A percentile compares a stretch with the other conserved stretches of the same genome.
Evolutionary conservation across 1,140 invertebrate species (phyloP).

Genomic region (Ptiloglossa arizonensis): DNA sequence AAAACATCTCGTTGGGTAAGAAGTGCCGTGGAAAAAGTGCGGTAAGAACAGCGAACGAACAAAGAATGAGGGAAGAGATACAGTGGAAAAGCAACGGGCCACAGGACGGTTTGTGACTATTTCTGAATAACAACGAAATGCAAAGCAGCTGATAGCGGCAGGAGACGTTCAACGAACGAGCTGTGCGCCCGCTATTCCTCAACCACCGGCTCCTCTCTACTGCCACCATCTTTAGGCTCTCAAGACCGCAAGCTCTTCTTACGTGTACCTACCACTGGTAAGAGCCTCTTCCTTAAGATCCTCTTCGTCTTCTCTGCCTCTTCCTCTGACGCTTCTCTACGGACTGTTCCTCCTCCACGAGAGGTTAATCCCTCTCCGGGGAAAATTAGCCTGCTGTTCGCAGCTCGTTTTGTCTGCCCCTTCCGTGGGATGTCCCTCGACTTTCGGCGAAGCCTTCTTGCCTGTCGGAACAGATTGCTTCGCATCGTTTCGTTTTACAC

Average conservation of each 20-base stretch:
- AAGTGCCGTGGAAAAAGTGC: constrained; percentile 36
- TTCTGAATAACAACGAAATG: constrained; percentile 75
- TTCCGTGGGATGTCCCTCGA: constrained; percentile 25
- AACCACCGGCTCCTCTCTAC: constrained; percentile 39
- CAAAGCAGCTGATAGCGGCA: constrained; percentile 66
- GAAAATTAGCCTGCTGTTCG: constrained; percentile 59
- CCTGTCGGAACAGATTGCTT: neutral
- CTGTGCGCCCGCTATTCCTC: constrained; percentile 54
- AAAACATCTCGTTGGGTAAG: constrained; percentile 71
- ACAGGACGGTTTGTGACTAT: constrained; percentile 67
- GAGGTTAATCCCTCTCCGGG: constrained; percentile 59
- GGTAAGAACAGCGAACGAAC: neutral
- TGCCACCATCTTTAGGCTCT: constrained; percentile 49
- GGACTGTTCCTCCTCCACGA: constrained; percentile 35
- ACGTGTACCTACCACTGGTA: constrained; percentile 60
- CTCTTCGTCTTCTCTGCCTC: constrained; percentile 18
- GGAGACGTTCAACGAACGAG: constrained; percentile 6
- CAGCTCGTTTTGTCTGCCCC: constrained; percentile 48
- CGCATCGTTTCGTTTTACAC: neutral
- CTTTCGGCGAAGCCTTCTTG: constrained; percentile 1
- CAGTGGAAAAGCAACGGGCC: constrained; percentile 42
- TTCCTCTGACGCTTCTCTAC: constrained; percentile 39
- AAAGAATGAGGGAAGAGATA: constrained; percentile 31
- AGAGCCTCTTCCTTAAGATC: constrained; percentile 60
- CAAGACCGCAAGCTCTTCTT: constrained; percentile 65